Evolutionary conservation across 2,888 invertebrate genomes (phyloP).

Genomic region (Gymnoscelis rufifasciata): DNA sequence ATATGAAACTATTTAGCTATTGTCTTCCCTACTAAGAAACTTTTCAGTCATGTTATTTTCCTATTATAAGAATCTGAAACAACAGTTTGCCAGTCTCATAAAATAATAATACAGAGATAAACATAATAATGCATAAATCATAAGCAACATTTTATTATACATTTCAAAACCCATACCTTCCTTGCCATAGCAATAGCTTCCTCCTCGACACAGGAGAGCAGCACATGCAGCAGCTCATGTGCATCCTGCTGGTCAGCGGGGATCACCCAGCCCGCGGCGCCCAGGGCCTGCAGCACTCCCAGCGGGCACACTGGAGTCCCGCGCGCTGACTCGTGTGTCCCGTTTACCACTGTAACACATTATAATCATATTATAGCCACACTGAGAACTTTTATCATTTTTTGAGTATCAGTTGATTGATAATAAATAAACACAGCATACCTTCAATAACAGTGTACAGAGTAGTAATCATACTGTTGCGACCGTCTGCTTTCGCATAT

Average conservation of each 20-base stretch:
- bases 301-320: constrained; percentile 76
- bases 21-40: too few relatives aligned
- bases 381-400: neutral
- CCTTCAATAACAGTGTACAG: constrained; percentile 87
- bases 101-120: too few relatives aligned
- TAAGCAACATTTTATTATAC: too few relatives aligned
- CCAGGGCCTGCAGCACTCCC: constrained; percentile 85
- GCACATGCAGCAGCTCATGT: constrained; percentile 93
- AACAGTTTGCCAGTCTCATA: too few relatives aligned
- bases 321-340: constrained; percentile 83
- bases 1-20: too few relatives aligned
- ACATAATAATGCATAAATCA: too few relatives aligned
- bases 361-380: neutral
- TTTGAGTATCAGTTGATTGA: neutral
- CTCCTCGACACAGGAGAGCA: constrained; percentile 93
- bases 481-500: constrained; percentile 79
- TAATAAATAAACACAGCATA: constrained; percentile 43
- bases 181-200: constrained; percentile 83
- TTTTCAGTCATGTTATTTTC: too few relatives aligned
- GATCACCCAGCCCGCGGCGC: constrained; percentile 90
- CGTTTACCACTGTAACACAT: constrained; percentile 81
- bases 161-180: constrained; percentile 61
- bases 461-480: constrained; percentile 86
- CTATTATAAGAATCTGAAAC: too few relatives aligned
- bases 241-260: constrained; percentile 95